phyloP scores from a whole-genome alignment of 2,888 invertebrate genomes.

The Tridacna gigas region DNA sequence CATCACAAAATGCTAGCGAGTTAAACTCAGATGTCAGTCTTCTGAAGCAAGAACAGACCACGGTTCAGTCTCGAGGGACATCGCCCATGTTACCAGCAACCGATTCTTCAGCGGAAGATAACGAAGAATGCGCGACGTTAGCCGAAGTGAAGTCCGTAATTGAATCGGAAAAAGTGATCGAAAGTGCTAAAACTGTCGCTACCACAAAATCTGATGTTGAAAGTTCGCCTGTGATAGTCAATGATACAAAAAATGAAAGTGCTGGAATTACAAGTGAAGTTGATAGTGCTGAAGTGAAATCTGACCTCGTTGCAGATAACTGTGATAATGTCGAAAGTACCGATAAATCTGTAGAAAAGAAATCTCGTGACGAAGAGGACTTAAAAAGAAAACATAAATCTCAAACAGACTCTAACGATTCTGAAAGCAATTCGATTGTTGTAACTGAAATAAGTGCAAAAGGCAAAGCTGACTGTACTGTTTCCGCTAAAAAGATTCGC shows the following conservation, averaged over 20 bases:
- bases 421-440: neutral
- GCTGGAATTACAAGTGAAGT: neutral
- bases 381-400: neutral
- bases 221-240: constrained; percentile 1
- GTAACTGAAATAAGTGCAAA: neutral
- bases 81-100: constrained; percentile 78
- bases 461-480: constrained; percentile 7
- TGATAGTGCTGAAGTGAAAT: constrained; percentile 31
- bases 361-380: neutral
- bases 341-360: neutral
- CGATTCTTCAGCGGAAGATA: constrained; percentile 61
- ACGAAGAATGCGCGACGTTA: constrained; percentile 41
- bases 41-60: constrained; percentile 69
- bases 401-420: neutral
- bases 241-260: neutral
- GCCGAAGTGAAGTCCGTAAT: constrained; percentile 62
- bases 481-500: neutral
- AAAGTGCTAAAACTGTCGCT: neutral
- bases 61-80: constrained; percentile 79
- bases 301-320: constrained; percentile 4
- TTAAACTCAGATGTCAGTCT: constrained; percentile 48
- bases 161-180: constrained; percentile 37
- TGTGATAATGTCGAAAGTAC: constrained; percentile 1
- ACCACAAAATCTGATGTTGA: constrained; percentile 12
- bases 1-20: constrained; percentile 61